Base-by-base conservation (phyloP, 1,140 invertebrate genomes). In the Anastrepha obliqua region DNA sequence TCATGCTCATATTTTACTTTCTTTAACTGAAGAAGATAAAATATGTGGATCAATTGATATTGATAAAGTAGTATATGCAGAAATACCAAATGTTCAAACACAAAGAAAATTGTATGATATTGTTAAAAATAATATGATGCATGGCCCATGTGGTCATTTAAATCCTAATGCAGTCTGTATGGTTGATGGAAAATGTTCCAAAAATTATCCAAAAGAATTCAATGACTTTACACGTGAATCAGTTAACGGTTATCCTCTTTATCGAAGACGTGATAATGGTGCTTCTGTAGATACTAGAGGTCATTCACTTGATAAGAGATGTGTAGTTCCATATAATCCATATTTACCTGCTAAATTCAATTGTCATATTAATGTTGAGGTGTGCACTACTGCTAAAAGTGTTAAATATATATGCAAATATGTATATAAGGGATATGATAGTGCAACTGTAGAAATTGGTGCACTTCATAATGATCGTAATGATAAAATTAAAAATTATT, bases 301-400 rank as follows among this genome's bases (percentile, higher is more conserved):
- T 8, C 8, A 55, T 7, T n/a, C 13, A 2, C 47, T 85, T 59
- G 81, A 85, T 58, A 85, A 85, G 5, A 2, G 81, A 58, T 85
- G 6, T 29, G 81, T 85, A 5, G 81, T 85, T 58, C 55, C 81
- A n/a, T 85, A 85, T 20, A 85, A 85, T 85, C 81, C 81, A 58
- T 85, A 85, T 20, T 17, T 85, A 2, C 15, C 59, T 2, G 81
- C 51, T 29, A 85, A 85, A n/a, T 85, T 85, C 20, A 39, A 85
- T 29, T 85, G 81, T 44, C 60, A 86, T 65, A 51, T 67, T 11
- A 86, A 65, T 15, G 86, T 64, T 2, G 86, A 86, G 65, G 60
- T 67, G 5, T 67, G 64, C 11, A 67, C 88, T 13, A 90, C 93
- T 74, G 92, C 92, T 88, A 85, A 17, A 62, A 62, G 74, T 11